Evolutionary conservation across 2,888 invertebrate species (phyloP).

Genomic region (Drosophila neotestacea): DNA sequence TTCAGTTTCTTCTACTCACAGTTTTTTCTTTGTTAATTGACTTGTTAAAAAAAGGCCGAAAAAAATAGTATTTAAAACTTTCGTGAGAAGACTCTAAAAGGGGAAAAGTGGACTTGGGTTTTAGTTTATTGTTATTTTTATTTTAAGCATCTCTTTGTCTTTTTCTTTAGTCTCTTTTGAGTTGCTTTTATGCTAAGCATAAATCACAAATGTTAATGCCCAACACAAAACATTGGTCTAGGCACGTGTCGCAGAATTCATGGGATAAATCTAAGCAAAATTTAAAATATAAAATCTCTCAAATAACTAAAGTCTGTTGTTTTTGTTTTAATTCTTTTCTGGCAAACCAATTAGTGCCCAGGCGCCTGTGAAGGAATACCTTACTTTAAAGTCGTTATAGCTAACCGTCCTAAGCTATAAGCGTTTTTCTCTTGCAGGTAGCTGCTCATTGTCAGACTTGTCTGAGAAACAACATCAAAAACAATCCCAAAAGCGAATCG

Average conservation of each 20-base stretch:
- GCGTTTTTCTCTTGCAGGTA: conserved; percentile 39
- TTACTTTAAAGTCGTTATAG: conserved; percentile 31
- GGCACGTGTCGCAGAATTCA: conserved; percentile 41
- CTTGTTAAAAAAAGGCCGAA: conserved; percentile 47
- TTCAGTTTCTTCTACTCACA: conserved; percentile 20
- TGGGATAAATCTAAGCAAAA: background rate
- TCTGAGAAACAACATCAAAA: background rate
- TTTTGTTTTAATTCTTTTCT: background rate
- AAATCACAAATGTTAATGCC: conserved; percentile 35
- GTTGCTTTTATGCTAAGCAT: conserved; percentile 16
- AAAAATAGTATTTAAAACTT: conserved; percentile 43
- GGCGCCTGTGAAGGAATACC: conserved; percentile 45
- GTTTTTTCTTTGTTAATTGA: conserved; percentile 64
- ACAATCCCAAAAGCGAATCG: conserved; percentile 15
- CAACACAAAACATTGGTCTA: conserved; percentile 23
- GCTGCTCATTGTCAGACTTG: conserved; percentile 11
- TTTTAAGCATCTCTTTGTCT: conserved; percentile 16
- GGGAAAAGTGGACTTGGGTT: conserved; percentile 36
- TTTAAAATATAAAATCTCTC: background rate
- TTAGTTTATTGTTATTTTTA: conserved; percentile 26
- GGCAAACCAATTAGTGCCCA: conserved; percentile 51
- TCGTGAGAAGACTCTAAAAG: conserved; percentile 44
- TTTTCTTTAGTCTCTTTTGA: conserved; percentile 12
- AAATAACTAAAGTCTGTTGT: background rate
- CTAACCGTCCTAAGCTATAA: conserved; percentile 12